Percentiles rank a stretch among this genome's conserved stretches.
Evolutionary conservation across 2,797 vertebrate species (phyloP).

Genomic region (Sebastes alutus): DNA sequence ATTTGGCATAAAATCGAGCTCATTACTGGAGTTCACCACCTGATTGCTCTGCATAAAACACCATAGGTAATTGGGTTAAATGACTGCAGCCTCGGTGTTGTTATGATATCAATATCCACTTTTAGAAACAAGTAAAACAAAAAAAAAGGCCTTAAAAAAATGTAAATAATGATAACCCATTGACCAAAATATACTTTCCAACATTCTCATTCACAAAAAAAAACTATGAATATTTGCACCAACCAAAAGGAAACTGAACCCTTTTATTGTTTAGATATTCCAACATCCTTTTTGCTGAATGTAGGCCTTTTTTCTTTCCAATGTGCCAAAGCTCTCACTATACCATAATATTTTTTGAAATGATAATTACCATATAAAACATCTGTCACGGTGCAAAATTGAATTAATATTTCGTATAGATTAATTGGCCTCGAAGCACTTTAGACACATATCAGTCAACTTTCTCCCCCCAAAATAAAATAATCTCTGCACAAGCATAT

Average conservation of each 20-base stretch:
- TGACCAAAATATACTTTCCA: conserved; percentile 4
- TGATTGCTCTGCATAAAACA: conserved; percentile 96
- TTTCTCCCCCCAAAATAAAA: conserved; percentile 89
- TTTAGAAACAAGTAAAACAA: conserved; percentile 26
- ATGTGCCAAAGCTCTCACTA: neutral
- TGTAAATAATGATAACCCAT: conserved; percentile 1
- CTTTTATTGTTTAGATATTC: conserved; percentile 31
- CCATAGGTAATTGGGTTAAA: conserved; percentile 95
- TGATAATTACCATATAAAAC: conserved; percentile 52
- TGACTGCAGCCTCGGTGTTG: conserved; percentile 74
- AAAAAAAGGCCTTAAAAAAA: conserved; percentile 1
- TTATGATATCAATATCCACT: conserved; percentile 80
- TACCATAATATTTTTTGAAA: conserved; percentile 26
- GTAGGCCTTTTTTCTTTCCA: conserved; percentile 20
- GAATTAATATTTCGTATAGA: conserved; percentile 54
- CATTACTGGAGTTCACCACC: conserved; percentile 95
- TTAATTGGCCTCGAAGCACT: conserved; percentile 86
- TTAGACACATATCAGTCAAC: conserved; percentile 76
- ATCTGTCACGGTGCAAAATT: conserved; percentile 62
- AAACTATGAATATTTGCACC: neutral
- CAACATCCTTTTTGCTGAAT: conserved; percentile 9
- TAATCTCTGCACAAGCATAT: conserved; percentile 92
- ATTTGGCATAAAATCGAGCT: conserved; percentile 99
- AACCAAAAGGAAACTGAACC: conserved; percentile 25
- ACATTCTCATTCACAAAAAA: conserved; percentile 17